Evolutionary conservation across 1,140 invertebrate genomes (phyloP).

Genomic region (Plutomurus gul): DNA sequence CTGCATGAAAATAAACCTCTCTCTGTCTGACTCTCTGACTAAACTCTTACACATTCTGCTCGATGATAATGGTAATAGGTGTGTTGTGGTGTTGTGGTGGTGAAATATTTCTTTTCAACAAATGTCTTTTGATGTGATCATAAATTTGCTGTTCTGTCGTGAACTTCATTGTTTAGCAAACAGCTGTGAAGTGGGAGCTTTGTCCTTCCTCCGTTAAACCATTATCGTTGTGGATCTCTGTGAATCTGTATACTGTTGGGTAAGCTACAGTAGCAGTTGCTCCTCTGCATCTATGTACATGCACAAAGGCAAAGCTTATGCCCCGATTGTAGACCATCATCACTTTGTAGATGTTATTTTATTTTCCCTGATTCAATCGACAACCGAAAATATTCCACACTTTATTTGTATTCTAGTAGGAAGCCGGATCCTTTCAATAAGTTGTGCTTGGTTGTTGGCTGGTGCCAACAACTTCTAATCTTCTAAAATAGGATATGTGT

Average conservation of each 20-base stretch:
- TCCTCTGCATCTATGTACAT: no score
- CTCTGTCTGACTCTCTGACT: not conserved
- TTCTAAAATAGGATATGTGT: no score
- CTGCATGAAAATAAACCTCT: no score
- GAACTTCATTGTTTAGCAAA: slow-evolving; percentile 30
- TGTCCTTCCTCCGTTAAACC: slow-evolving; percentile 1
- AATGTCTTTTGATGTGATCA: slow-evolving; percentile 23
- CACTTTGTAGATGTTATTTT: no score
- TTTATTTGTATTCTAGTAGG: not conserved
- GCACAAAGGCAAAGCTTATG: no score
- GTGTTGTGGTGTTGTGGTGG: slow-evolving; percentile 13
- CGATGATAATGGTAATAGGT: slow-evolving; percentile 7
- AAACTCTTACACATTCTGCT: not conserved
- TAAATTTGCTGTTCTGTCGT: slow-evolving; percentile 32
- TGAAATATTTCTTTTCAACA: slow-evolving; percentile 18
- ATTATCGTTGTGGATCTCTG: slow-evolving; percentile 1
- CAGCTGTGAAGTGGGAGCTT: slow-evolving; percentile 32
- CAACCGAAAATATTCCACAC: no score
- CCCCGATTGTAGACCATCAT: no score
- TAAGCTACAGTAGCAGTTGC: no score
- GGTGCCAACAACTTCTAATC: no score
- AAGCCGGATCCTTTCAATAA: not conserved
- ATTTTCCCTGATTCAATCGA: no score
- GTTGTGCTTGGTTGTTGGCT: not conserved
- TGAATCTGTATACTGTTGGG: not conserved